These are phyloP conservation scores for Drusus annulatus DNA, from an alignment of 1,140 invertebrate genomes.

Conservation along the genomic window DNA sequence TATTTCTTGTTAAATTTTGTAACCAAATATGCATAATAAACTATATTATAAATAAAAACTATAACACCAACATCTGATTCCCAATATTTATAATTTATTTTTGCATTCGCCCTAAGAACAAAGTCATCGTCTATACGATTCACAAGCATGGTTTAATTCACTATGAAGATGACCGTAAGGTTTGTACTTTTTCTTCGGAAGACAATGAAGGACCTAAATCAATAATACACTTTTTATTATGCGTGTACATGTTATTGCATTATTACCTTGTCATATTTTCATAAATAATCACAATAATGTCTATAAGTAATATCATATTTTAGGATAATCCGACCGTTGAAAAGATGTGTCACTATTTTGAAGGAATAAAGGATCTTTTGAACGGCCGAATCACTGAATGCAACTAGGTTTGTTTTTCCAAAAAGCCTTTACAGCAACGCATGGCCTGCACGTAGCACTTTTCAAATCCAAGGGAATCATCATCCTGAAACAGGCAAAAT, in stretches of 20 bases:
- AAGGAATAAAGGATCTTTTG: too few relatives aligned
- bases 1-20: constrained; percentile 15
- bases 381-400: too few relatives aligned
- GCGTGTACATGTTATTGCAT: constrained; percentile 23
- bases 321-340: too few relatives aligned
- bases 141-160: too few relatives aligned
- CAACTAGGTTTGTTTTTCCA: constrained; percentile 67
- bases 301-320: not conserved
- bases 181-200: too few relatives aligned
- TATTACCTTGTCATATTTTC: constrained; percentile 28
- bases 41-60: constrained; percentile 1
- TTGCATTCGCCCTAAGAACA: too few relatives aligned
- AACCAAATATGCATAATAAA: not conserved
- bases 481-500: constrained; percentile 69
- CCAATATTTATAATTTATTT: not conserved
- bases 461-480: constrained; percentile 77
- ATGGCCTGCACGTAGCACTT: constrained; percentile 81
- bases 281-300: constrained; percentile 5
- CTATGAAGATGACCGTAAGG: too few relatives aligned
- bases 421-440: constrained; percentile 78
- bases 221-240: not conserved
- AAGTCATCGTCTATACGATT: too few relatives aligned
- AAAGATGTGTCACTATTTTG: too few relatives aligned
- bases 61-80: not conserved
- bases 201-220: too few relatives aligned